A percentile compares a stretch with the other conserved stretches of the same genome.
These are phyloP conservation scores for Agraylea sexmaculata DNA, from an alignment of 1,140 invertebrate species.

Conservation along the genomic window DNA sequence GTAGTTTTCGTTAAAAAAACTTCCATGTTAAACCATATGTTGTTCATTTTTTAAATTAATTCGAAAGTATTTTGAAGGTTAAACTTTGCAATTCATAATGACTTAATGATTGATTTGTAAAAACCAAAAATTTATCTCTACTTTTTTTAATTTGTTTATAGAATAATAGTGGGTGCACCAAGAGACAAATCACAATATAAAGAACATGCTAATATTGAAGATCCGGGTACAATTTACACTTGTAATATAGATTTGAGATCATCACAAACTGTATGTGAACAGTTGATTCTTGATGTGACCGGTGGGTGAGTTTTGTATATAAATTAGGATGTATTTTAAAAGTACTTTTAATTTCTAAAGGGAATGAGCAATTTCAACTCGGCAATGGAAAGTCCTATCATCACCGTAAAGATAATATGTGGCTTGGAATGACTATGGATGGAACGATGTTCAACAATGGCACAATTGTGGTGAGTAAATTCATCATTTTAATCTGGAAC, in stretches of 20 bases:
- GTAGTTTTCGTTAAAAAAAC: too few relatives aligned
- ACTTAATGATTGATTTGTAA: too few relatives aligned
- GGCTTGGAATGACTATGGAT: not conserved
- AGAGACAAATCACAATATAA: conserved; percentile 8
- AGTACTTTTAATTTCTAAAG: not conserved
- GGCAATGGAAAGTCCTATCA: not conserved
- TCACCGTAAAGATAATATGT: not conserved
- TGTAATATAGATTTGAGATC: conserved; percentile 8
- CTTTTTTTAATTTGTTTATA: too few relatives aligned
- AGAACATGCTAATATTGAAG: conserved; percentile 6
- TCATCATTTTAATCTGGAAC: too few relatives aligned
- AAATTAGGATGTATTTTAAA: conserved; percentile 3
- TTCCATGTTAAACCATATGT: too few relatives aligned
- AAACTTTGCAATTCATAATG: too few relatives aligned
- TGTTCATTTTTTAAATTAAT: too few relatives aligned
- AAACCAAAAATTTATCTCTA: too few relatives aligned
- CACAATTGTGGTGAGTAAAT: not conserved
- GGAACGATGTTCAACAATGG: not conserved
- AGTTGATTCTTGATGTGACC: conserved; percentile 12
- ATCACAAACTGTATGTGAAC: conserved; percentile 5
- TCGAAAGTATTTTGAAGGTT: too few relatives aligned
- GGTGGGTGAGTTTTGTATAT: conserved; percentile 1
- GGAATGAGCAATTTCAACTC: not conserved
- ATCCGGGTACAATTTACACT: conserved; percentile 16
- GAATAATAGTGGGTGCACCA: conserved; percentile 17